Conservation (phyloP, 64 coral and sea anemone genomes). For the Porites lutea region DNA sequence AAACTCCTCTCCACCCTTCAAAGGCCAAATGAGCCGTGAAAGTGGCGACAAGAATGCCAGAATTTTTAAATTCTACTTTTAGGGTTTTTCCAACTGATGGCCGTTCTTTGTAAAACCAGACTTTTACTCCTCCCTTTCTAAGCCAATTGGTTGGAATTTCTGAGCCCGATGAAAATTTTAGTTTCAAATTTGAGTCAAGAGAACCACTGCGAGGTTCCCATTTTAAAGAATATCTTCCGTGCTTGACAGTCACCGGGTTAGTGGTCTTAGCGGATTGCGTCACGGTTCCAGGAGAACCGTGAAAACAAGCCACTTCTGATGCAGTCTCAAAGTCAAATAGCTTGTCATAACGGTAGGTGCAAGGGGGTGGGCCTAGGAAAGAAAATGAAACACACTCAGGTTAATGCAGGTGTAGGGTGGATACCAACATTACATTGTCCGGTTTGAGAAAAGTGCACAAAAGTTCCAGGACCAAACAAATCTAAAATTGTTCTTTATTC, state of each 20-base stretch:
- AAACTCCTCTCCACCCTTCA: conserved; percentile 78
- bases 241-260: background rate
- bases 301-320: background rate
- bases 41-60: background rate
- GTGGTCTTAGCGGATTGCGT: background rate
- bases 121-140: conserved; percentile 27
- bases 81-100: background rate
- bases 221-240: background rate
- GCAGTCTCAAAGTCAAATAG: background rate
- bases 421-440: too few species aligned
- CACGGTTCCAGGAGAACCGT: background rate
- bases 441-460: too few species aligned
- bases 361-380: background rate
- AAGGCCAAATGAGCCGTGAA: conserved; percentile 39
- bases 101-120: conserved; percentile 50
- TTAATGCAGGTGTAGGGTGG: too few species aligned
- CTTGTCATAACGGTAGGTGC: background rate
- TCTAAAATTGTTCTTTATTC: too few species aligned
- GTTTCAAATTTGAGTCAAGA: background rate
- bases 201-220: background rate
- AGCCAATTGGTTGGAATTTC: background rate
- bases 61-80: background rate
- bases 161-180: background rate
- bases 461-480: too few species aligned
- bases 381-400: background rate